Percentiles rank a stretch among this genome's conserved stretches.
These are phyloP conservation scores for Cirrhinus mrigala DNA, from an alignment of 2,797 vertebrate species.

Conservation along the genomic window DNA sequence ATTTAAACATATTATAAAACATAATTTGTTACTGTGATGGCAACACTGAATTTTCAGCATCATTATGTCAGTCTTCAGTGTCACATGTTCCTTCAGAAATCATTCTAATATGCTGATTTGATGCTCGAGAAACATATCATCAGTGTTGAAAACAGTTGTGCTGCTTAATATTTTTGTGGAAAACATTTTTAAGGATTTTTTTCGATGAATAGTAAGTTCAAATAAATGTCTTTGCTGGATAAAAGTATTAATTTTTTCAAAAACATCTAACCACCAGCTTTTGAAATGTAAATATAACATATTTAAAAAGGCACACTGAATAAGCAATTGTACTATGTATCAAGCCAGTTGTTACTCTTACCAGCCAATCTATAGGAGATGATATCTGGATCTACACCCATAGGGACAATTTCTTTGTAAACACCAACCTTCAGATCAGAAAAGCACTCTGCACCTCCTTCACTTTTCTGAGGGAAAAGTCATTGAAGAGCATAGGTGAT, in stretches of 20 bases:
- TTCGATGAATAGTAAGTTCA: background rate
- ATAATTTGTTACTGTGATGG: background rate
- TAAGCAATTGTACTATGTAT: background rate
- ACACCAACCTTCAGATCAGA: slow-evolving; percentile 88
- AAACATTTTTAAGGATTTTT: background rate
- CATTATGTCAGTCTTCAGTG: background rate
- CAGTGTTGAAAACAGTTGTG: background rate
- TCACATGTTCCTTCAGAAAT: background rate
- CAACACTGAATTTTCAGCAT: background rate
- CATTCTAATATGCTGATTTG: background rate
- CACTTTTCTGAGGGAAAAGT: slow-evolving; percentile 82
- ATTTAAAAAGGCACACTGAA: background rate
- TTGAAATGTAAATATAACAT: background rate
- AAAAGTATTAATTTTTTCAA: background rate
- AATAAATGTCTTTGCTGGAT: background rate
- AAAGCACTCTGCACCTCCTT: slow-evolving; percentile 90
- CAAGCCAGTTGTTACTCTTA: slow-evolving; percentile 1
- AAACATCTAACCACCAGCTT: background rate
- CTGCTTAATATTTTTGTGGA: background rate
- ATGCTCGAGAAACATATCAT: background rate
- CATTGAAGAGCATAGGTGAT: background rate
- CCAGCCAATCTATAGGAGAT: slow-evolving; percentile 89
- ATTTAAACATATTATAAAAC: background rate
- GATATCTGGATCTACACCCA: slow-evolving; percentile 89
- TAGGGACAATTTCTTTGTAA: slow-evolving; percentile 94